Percentiles rank a stretch among this genome's conserved stretches.
Conservation (phyloP, 2,888 invertebrate species). For the Leptinotarsa haldemani region DNA sequence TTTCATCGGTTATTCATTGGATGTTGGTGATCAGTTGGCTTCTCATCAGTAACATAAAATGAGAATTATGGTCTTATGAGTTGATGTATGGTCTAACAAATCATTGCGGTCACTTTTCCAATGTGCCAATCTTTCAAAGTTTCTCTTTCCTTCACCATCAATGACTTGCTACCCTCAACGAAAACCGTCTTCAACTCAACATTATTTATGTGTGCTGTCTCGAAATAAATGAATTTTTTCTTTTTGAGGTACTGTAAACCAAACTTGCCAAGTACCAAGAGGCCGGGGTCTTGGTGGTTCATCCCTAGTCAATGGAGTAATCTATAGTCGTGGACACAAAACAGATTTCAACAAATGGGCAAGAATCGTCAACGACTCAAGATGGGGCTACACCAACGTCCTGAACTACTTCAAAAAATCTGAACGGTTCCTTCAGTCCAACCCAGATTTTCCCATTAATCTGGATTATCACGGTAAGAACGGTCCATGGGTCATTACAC, state of each 20-base stretch:
- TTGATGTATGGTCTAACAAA: no score
- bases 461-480: background rate
- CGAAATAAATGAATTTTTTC: no score
- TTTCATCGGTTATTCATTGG: no score
- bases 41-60: no score
- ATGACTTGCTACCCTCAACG: no score
- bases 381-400: slow-evolving; percentile 71
- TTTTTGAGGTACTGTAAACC: slow-evolving; percentile 24
- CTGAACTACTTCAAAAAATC: slow-evolving; percentile 47
- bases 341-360: slow-evolving; percentile 67
- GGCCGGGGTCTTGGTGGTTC: slow-evolving; percentile 69
- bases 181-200: no score
- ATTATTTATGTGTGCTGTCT: no score
- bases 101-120: no score
- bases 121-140: no score
- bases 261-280: slow-evolving; percentile 60
- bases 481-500: slow-evolving; percentile 41
- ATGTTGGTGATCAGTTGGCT: no score
- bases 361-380: slow-evolving; percentile 51
- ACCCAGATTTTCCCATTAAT: background rate
- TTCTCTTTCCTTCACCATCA: no score
- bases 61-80: no score
- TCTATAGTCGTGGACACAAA: slow-evolving; percentile 66
- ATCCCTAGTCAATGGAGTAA: slow-evolving; percentile 67
- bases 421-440: background rate